These are phyloP conservation scores for Megaustenia siamemsis DNA, from an alignment of 2,888 invertebrate genomes.

Conservation along the genomic window DNA sequence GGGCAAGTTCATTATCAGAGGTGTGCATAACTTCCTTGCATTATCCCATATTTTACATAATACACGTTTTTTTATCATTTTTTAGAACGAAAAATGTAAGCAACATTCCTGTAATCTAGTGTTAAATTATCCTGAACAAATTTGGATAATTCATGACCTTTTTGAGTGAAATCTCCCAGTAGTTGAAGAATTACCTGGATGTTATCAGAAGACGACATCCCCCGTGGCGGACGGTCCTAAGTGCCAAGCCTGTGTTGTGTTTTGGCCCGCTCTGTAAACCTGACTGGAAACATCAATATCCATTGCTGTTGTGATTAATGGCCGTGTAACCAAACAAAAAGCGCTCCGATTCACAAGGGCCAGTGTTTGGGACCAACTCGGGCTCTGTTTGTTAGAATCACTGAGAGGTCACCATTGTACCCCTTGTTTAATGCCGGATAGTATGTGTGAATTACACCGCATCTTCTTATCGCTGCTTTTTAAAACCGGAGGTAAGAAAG, in stretches of 20 bases:
- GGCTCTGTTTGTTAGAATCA: conserved; percentile 33
- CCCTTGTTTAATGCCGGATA: conserved; percentile 40
- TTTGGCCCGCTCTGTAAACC: conserved; percentile 76
- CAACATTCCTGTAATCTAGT: too few species aligned
- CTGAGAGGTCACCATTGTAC: conserved; percentile 49
- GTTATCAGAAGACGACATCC: conserved; percentile 44
- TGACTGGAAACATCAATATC: conserved; percentile 78
- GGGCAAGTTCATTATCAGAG: conserved; percentile 65
- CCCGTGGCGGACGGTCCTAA: conserved; percentile 64
- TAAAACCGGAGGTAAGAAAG: conserved; percentile 12
- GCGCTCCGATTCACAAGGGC: conserved; percentile 23
- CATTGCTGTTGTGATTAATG: conserved; percentile 73
- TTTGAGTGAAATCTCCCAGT: not conserved
- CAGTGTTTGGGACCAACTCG: conserved; percentile 38
- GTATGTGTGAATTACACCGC: conserved; percentile 45
- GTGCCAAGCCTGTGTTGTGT: conserved; percentile 76
- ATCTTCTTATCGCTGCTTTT: conserved; percentile 17
- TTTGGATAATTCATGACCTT: not conserved
- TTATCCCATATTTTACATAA: too few species aligned
- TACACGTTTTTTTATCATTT: too few species aligned
- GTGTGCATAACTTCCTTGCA: not conserved
- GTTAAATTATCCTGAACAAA: too few species aligned
- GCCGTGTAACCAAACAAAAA: conserved; percentile 65
- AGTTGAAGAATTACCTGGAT: not conserved
- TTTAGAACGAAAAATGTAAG: too few species aligned